Evolutionary conservation across 2,888 invertebrate genomes (phyloP).

Genomic region (Ormyrus thymus): DNA sequence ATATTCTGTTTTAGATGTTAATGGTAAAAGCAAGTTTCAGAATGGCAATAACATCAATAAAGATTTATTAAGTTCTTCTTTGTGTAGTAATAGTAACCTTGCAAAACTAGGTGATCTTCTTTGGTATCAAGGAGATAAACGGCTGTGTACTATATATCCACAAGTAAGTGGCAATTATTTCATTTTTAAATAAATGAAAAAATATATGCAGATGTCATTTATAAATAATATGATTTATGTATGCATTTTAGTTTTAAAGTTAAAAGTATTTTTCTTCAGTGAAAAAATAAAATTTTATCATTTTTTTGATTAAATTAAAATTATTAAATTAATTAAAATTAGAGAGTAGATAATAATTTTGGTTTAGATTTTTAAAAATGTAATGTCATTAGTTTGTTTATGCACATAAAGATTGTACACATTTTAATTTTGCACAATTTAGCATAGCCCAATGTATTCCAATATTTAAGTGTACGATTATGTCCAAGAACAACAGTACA

Average conservation of each 20-base stretch:
- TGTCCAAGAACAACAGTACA: background rate
- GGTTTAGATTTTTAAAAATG: too few species aligned
- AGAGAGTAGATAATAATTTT: too few species aligned
- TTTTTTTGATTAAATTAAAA: background rate
- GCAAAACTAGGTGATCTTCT: constrained; percentile 81
- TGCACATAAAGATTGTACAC: too few species aligned
- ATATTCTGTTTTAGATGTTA: constrained; percentile 53
- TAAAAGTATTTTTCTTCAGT: too few species aligned
- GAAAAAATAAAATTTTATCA: background rate
- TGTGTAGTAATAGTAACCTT: constrained; percentile 78
- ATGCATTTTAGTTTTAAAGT: too few species aligned
- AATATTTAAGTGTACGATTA: background rate
- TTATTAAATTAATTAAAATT: background rate
- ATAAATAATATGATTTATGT: too few species aligned
- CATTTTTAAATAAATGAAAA: too few species aligned
- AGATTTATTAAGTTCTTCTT: constrained; percentile 75
- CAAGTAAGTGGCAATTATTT: constrained; percentile 72
- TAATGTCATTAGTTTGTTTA: too few species aligned
- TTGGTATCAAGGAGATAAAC: constrained; percentile 77
- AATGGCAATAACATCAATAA: constrained; percentile 53
- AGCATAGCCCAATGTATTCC: background rate
- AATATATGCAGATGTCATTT: too few species aligned
- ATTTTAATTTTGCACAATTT: too few species aligned
- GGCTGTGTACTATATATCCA: constrained; percentile 78
- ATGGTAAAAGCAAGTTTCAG: constrained; percentile 54